phyloP scores from a whole-genome alignment of 2,113 vertebrate species.

The Romanogobio albipinnatus region DNA sequence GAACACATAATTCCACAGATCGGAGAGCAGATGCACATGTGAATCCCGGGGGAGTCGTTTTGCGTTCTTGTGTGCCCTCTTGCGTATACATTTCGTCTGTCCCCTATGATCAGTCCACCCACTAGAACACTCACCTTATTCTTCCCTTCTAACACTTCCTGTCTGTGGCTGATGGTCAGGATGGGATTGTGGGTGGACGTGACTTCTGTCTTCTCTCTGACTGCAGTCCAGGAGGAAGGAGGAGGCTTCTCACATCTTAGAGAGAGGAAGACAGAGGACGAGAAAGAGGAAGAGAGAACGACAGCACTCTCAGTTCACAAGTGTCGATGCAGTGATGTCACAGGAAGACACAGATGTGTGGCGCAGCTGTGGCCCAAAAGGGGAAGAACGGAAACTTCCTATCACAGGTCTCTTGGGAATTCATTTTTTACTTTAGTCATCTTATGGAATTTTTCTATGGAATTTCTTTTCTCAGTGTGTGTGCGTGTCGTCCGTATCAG shows the following conservation, averaged over 20 bases:
- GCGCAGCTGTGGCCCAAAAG: constrained; percentile 54
- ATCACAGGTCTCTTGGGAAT: constrained; percentile 60
- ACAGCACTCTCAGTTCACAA: constrained; percentile 67
- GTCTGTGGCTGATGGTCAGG: constrained; percentile 84
- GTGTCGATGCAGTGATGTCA: constrained; percentile 70
- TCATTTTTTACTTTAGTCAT: constrained; percentile 20
- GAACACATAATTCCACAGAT: constrained; percentile 10
- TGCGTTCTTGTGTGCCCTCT: neutral
- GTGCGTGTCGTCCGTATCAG: constrained; percentile 33
- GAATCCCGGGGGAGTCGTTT: neutral
- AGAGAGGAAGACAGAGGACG: constrained; percentile 53
- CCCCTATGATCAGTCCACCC: neutral
- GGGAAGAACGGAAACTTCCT: constrained; percentile 59
- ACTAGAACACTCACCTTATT: constrained; percentile 82
- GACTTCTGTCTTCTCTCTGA: constrained; percentile 63
- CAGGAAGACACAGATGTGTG: constrained; percentile 63
- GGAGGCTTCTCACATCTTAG: constrained; percentile 72
- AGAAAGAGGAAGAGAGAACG: constrained; percentile 56
- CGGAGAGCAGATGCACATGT: neutral
- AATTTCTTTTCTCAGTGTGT: neutral
- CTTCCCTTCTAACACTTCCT: constrained; percentile 86
- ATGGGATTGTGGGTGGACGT: constrained; percentile 84
- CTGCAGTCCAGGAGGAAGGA: constrained; percentile 70
- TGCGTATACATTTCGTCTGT: neutral
- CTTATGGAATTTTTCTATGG: constrained; percentile 12